Conservation (phyloP, 1,140 invertebrate species). For the Pectinophora gossypiella region DNA sequence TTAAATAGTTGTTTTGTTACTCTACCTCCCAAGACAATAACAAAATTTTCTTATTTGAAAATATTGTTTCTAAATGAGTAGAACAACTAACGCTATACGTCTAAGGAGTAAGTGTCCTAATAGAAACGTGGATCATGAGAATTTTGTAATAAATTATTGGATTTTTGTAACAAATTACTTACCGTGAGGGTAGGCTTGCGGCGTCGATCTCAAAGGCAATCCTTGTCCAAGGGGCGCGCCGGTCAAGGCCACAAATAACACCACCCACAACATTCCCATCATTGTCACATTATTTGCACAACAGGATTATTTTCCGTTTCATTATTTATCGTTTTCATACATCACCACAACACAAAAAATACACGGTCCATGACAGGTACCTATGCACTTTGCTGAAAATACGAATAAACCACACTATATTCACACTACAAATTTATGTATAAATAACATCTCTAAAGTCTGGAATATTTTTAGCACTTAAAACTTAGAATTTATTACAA, state of each 20-base stretch:
- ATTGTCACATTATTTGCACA: constrained; percentile 69
- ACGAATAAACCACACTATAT: constrained; percentile 38
- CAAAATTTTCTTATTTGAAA: too few species aligned
- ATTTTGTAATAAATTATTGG: too few species aligned
- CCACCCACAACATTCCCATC: constrained; percentile 65
- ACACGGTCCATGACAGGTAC: constrained; percentile 67
- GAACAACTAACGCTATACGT: too few species aligned
- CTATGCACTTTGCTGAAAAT: constrained; percentile 43
- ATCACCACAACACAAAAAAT: constrained; percentile 72
- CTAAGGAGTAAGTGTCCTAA: too few species aligned
- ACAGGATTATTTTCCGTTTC: constrained; percentile 67
- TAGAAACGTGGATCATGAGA: too few species aligned
- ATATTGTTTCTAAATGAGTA: too few species aligned
- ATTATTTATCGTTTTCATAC: constrained; percentile 70
- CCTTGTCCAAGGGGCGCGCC: constrained; percentile 50
- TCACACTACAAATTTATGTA: constrained; percentile 36
- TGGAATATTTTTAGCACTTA: constrained; percentile 45
- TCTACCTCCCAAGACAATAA: too few species aligned
- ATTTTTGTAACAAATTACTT: constrained; percentile 36
- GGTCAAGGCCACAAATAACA: constrained; percentile 59
- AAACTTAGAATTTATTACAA: constrained; percentile 48
- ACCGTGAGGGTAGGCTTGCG: constrained; percentile 65
- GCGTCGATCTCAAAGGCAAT: constrained; percentile 56
- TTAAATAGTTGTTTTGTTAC: too few species aligned
- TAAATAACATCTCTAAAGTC: constrained; percentile 44